These are phyloP conservation scores for Brachypterus glaber DNA, from an alignment of 2,888 invertebrate species.

Conservation along the genomic window DNA sequence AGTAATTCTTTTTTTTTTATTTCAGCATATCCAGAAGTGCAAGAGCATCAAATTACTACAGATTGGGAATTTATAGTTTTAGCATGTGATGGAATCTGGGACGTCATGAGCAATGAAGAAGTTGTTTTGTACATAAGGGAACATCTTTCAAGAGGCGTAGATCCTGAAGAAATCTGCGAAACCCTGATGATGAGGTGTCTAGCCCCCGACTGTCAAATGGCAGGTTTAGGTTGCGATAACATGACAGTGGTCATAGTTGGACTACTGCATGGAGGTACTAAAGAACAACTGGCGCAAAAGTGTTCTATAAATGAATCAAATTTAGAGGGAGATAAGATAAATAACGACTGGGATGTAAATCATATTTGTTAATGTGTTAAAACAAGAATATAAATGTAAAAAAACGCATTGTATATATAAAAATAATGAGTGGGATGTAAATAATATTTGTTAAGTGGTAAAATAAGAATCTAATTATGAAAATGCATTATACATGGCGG, in stretches of 20 bases:
- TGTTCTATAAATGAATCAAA: too few species aligned
- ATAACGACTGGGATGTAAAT: too few species aligned
- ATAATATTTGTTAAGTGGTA: too few species aligned
- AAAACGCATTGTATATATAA: too few species aligned
- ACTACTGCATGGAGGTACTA: constrained; percentile 52
- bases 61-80: constrained; percentile 94
- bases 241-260: constrained; percentile 94
- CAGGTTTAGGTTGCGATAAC: constrained; percentile 96
- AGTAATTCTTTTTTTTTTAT: constrained; percentile 27
- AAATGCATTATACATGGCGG: too few species aligned
- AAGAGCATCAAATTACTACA: constrained; percentile 64
- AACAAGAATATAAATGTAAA: too few species aligned
- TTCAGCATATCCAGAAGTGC: constrained; percentile 87
- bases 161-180: constrained; percentile 94
- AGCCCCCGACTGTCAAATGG: constrained; percentile 95
- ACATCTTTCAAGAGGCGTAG: constrained; percentile 69
- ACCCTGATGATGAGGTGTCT: constrained; percentile 89
- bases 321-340: too few species aligned
- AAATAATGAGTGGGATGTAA: too few species aligned
- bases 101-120: constrained; percentile 91
- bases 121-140: constrained; percentile 83
- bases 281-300: too few species aligned
- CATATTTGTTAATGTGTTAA: too few species aligned
- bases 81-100: constrained; percentile 99
- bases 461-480: too few species aligned